Evolutionary conservation across 2,888 invertebrate genomes (phyloP), one percentile per base, ranked within the genome.

Genomic region (Cheilosia vulpina): DNA sequence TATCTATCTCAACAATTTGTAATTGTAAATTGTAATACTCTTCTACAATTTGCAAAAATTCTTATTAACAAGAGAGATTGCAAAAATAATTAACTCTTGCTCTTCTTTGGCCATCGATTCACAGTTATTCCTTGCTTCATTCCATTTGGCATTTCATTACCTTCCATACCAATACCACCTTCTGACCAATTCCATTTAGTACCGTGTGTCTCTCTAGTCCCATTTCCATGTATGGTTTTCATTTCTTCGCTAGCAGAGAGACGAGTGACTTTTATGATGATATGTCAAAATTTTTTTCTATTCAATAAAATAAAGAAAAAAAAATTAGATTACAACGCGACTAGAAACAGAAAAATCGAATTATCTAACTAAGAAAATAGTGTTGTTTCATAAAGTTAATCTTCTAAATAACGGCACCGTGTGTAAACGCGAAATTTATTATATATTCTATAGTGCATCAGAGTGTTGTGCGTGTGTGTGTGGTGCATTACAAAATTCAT

Each of bases 401-500:
- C 50, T 68, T 55, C 17, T 50, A 34, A 31, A 21, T 41, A 71
- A 75, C 72, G 77, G 66, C 72, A 68, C 47, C 72, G 77, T 75
- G 77, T 77, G 71, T 72, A 66, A 76, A 65, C 62, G 75, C 75
- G 66, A 83, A 77, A 68, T 84, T 79, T 66, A 76, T 79, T 62
- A 84, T 50, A 80, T 79, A 79, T 80, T 79, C 84, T 79, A 65
- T 55, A 53, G 78, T 79, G 84, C 79, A 83, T 75, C 27, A 79
- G 71, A 77, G 65, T 75, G 58, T 31, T 58, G 45, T 53, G 43
- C 81, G 82, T 73, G 73, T 87, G 81, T 83, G 78, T 79, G 62
- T 85, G 87, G 81, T 75, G 87, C 77, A 87, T 89, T 85, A 85
- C 81, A 81, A 85, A 85, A 81, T 72, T 77, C 85, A 85, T 85